These are phyloP conservation scores for Miniopterus natalensis DNA, from an alignment of 2,113 vertebrate genomes.

Conservation along the genomic window DNA sequence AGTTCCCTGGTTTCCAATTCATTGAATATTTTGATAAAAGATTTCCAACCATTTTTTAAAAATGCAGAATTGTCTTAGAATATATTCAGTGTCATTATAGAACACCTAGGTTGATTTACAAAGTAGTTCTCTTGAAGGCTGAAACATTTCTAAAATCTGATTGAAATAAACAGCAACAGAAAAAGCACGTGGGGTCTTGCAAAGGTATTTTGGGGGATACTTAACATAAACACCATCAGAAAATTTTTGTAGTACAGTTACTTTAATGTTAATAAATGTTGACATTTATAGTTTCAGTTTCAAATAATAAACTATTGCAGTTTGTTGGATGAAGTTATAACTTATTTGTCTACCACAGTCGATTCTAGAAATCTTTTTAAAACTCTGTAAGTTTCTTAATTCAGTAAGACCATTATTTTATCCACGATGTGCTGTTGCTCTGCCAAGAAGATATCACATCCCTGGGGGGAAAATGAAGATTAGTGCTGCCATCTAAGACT, in stretches of 20 bases:
- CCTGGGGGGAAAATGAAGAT: neutral
- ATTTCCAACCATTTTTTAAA: slow-evolving; percentile 1
- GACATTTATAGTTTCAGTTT: neutral
- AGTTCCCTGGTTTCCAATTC: slow-evolving; percentile 31
- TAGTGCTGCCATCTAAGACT: neutral
- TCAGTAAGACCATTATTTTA: slow-evolving; percentile 12
- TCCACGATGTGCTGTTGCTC: neutral
- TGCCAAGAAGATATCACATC: neutral
- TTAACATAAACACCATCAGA: neutral
- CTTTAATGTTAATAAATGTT: neutral
- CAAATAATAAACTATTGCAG: neutral
- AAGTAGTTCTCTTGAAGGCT: neutral
- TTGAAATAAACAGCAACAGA: slow-evolving; percentile 4
- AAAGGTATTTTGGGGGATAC: neutral
- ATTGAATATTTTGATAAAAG: slow-evolving; percentile 60
- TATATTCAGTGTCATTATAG: neutral
- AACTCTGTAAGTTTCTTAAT: neutral
- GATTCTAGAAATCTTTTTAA: neutral
- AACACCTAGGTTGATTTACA: neutral
- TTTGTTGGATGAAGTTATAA: neutral
- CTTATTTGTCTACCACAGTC: neutral
- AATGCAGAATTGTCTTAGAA: neutral
- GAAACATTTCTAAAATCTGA: slow-evolving; percentile 2
- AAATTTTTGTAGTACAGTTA: neutral
- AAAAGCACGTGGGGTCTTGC: neutral